Evolutionary conservation across 2,113 vertebrate species (phyloP).

Genomic region (Typhlomys cinereus): DNA sequence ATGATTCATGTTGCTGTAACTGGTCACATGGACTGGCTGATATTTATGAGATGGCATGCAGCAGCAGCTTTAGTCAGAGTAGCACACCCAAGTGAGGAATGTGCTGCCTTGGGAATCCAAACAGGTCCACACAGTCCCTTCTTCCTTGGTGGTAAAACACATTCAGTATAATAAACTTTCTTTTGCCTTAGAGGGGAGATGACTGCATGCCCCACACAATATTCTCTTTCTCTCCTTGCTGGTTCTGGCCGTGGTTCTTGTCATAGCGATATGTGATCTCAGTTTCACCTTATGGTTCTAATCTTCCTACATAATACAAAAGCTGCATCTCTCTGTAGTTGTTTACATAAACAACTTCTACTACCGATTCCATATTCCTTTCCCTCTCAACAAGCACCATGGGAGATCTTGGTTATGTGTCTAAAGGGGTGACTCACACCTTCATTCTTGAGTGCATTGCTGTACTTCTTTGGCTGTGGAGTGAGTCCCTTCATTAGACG

Average conservation of each 20-base stretch:
- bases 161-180: background rate
- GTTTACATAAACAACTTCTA: too few relatives aligned
- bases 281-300: background rate
- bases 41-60: background rate
- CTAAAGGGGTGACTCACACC: too few relatives aligned
- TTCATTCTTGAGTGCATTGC: background rate
- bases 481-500: too few relatives aligned
- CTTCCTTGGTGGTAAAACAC: background rate
- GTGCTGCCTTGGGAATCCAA: background rate
- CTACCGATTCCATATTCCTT: background rate
- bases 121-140: too few relatives aligned
- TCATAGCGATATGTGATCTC: background rate
- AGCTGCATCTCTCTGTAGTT: background rate
- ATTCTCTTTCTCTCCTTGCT: background rate
- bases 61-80: background rate
- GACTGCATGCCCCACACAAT: too few relatives aligned
- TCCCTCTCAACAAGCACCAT: background rate
- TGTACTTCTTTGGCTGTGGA: too few relatives aligned
- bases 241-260: background rate
- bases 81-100: background rate
- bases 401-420: background rate
- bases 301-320: background rate
- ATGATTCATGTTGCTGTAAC: background rate
- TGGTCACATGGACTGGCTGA: background rate
- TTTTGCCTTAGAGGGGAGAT: background rate